phyloP scores from a whole-genome alignment of 1,140 invertebrate genomes.

The Venturia canescens region DNA sequence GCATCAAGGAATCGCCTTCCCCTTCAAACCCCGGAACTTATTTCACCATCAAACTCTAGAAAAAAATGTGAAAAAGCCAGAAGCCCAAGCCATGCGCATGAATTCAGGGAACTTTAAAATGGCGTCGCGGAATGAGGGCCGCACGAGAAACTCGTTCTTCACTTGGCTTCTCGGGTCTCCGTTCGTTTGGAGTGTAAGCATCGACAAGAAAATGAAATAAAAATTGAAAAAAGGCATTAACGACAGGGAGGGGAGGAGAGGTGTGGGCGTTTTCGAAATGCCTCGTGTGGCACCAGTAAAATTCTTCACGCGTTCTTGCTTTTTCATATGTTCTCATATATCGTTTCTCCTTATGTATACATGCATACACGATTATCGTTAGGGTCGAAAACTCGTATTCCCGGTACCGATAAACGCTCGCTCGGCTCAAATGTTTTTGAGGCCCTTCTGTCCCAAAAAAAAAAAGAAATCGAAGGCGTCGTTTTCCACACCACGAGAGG shows the following conservation, averaged over 20 bases:
- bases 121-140: not conserved
- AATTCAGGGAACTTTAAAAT: not conserved
- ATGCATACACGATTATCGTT: conserved; percentile 7
- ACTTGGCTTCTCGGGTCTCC: conserved; percentile 19
- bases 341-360: not conserved
- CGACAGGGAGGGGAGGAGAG: not conserved
- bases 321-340: not conserved
- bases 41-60: not conserved
- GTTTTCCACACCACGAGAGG: not conserved
- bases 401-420: conserved; percentile 5
- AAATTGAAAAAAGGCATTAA: conserved; percentile 18
- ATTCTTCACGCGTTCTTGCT: conserved; percentile 12
- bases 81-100: not conserved
- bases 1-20: not conserved
- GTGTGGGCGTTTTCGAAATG: conserved; percentile 18
- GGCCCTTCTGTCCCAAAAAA: not conserved
- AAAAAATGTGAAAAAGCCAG: not conserved
- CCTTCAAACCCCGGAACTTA: too few species aligned
- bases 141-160: conserved; percentile 12
- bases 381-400: not conserved
- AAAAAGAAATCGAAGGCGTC: conserved; percentile 12
- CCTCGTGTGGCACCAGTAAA: conserved; percentile 16
- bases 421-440: conserved; percentile 6
- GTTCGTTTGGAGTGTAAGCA: conserved; percentile 1
- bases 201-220: conserved; percentile 20